Conservation (phyloP, 2,113 vertebrate species). For the Nematolebias whitei region DNA sequence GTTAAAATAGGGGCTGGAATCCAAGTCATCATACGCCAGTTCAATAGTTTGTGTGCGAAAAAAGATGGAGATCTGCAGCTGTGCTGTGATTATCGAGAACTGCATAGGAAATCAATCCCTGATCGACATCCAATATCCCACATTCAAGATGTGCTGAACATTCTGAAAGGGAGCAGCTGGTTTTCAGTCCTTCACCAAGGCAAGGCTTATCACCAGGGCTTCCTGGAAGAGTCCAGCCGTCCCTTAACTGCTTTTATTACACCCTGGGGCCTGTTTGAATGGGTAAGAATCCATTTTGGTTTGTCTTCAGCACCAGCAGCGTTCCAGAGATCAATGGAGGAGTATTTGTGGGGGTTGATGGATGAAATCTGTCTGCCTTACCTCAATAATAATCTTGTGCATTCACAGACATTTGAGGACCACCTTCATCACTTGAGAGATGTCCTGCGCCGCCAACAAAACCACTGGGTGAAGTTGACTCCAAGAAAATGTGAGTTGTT, state of each 20-base stretch:
- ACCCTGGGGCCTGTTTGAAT: conserved; percentile 1
- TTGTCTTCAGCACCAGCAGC: neutral
- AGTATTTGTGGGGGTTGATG: neutral
- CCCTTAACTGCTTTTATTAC: neutral
- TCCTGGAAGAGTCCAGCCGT: neutral
- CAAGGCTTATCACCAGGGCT: neutral
- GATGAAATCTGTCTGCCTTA: neutral
- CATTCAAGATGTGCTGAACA: neutral
- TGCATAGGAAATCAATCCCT: no score
- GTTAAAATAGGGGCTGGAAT: conserved; percentile 9
- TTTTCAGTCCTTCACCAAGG: neutral
- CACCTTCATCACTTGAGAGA: neutral
- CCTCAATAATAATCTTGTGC: neutral
- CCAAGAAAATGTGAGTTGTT: neutral
- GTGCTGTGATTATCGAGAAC: no score
- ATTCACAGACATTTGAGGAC: neutral
- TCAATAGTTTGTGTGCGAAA: neutral
- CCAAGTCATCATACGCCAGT: neutral
- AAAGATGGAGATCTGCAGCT: no score
- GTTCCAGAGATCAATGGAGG: conserved; percentile 2
- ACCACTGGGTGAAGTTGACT: neutral
- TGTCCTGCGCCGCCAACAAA: neutral
- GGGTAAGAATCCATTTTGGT: conserved; percentile 1
- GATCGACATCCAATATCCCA: no score
- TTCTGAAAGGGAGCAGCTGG: neutral